These are phyloP conservation scores for Phylloscopus whistleri DNA, from an alignment of 2,113 vertebrate genomes.

Conservation along the genomic window DNA sequence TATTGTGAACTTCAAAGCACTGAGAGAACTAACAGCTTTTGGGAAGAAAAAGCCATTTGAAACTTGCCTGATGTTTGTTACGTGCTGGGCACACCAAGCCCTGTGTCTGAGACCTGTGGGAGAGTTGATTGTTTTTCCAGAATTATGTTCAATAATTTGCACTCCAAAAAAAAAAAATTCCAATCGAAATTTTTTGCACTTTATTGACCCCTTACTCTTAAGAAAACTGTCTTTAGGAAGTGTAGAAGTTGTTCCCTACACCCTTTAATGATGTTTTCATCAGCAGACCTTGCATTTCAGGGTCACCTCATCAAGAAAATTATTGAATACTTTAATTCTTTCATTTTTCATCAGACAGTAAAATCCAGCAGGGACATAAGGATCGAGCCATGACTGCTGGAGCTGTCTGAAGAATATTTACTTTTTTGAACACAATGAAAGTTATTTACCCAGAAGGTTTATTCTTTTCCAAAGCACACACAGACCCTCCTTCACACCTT, in stretches of 20 bases:
- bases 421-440: not conserved
- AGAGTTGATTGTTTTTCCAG: not conserved
- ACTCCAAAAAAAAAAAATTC: not conserved
- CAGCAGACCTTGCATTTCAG: not conserved
- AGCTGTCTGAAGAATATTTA: not conserved
- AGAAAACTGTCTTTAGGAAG: not conserved
- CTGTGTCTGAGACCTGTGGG: not conserved
- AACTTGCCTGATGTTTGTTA: not conserved
- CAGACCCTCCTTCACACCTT: not conserved
- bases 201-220: not conserved
- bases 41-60: not conserved
- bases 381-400: not conserved
- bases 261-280: not conserved
- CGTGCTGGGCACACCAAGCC: not conserved
- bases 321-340: not conserved
- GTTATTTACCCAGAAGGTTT: not conserved
- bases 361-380: not conserved
- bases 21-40: fast-evolving
- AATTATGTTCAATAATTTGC: not conserved
- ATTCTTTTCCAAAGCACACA: not conserved
- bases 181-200: not conserved
- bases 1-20: not conserved
- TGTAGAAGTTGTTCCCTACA: not conserved
- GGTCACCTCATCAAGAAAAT: not conserved
- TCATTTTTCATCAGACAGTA: not conserved